phyloP scores from a whole-genome alignment of 2,888 invertebrate genomes.

The Eledone cirrhosa region DNA sequence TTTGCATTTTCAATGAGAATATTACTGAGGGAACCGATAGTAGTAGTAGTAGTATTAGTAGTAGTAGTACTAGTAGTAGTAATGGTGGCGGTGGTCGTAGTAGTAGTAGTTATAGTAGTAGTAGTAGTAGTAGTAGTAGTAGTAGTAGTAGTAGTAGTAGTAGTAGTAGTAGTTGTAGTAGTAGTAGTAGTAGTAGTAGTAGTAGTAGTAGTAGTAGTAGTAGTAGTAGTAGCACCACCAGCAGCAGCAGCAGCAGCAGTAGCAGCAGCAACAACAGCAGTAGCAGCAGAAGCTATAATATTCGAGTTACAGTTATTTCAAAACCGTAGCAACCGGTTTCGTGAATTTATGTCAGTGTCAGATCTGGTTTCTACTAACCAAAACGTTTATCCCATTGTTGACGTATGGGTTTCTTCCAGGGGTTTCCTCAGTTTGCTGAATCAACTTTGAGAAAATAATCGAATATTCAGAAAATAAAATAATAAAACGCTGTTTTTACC shows the following conservation, averaged over 20 bases:
- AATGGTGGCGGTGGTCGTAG: too few species aligned
- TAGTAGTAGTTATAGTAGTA: constrained; percentile 32
- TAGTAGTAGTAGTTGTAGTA: constrained; percentile 29
- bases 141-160: constrained; percentile 33
- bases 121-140: constrained; percentile 34
- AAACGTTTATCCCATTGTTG: too few species aligned
- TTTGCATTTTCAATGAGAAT: neutral
- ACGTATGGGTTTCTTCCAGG: too few species aligned
- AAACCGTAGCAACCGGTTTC: neutral
- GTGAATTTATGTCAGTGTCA: neutral
- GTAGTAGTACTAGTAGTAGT: too few species aligned
- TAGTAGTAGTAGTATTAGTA: too few species aligned
- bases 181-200: constrained; percentile 31
- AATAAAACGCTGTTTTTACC: too few species aligned
- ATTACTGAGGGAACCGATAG: neutral
- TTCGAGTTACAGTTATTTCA: constrained; percentile 31
- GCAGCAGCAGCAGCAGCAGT: constrained; percentile 33
- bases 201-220: constrained; percentile 31
- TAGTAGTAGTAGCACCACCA: constrained; percentile 29
- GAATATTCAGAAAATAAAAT: too few species aligned
- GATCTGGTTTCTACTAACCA: too few species aligned
- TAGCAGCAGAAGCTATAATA: constrained; percentile 32
- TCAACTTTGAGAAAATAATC: too few species aligned
- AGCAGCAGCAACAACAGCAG: constrained; percentile 34
- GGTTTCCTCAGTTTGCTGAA: too few species aligned